Evolutionary conservation across 1,140 invertebrate genomes (phyloP).

Genomic region (Pentalonia nigronervosa): DNA sequence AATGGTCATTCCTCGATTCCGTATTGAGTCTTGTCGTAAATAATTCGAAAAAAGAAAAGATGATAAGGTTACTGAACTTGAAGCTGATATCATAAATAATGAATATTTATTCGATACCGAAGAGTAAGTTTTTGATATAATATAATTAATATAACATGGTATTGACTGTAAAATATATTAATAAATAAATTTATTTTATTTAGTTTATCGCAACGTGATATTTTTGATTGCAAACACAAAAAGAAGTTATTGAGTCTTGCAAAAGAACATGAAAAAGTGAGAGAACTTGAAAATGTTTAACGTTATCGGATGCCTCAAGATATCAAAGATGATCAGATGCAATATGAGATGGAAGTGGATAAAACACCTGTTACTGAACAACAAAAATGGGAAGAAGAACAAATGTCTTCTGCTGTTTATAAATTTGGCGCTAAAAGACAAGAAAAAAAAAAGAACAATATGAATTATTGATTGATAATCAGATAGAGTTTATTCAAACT

Average conservation of each 20-base stretch:
- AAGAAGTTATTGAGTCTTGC: conserved; percentile 89
- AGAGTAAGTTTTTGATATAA: conserved; percentile 70
- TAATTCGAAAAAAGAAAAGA: conserved; percentile 96
- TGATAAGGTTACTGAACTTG: conserved; percentile 95
- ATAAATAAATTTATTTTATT: conserved; percentile 60
- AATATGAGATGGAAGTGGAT: conserved; percentile 88
- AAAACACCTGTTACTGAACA: conserved; percentile 91
- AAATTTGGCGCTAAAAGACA: conserved; percentile 93
- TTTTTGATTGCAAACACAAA: conserved; percentile 85
- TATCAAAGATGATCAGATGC: conserved; percentile 76
- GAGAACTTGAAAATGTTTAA: conserved; percentile 89
- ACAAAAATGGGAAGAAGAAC: conserved; percentile 97
- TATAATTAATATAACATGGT: not conserved
- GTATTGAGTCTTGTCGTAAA: conserved; percentile 89
- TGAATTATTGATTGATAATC: conserved; percentile 92
- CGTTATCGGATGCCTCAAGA: conserved; percentile 93
- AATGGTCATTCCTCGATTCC: conserved; percentile 84
- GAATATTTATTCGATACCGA: conserved; percentile 92
- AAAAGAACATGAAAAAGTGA: conserved; percentile 93
- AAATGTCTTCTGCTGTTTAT: conserved; percentile 90
- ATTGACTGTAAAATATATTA: not conserved
- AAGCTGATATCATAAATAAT: conserved; percentile 95
- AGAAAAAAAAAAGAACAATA: conserved; percentile 77
- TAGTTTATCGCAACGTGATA: conserved; percentile 86
- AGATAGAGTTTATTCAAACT: conserved; percentile 97